Base-by-base conservation (phyloP, 2,888 invertebrate genomes). In the Torymus auratus region DNA sequence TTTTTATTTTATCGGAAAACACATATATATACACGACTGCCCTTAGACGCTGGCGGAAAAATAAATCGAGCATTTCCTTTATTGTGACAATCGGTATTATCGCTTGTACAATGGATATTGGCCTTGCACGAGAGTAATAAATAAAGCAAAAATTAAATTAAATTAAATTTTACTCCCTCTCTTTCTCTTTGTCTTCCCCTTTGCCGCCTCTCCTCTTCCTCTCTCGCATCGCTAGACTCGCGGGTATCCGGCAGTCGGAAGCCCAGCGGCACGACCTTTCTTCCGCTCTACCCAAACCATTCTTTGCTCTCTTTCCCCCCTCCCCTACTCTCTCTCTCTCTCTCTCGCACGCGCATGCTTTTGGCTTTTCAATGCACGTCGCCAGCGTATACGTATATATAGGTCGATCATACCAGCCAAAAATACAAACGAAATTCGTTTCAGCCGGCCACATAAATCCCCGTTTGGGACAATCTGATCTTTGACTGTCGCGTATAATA, bases 401-500 rank as follows among this genome's bases (percentile, higher is more conserved):
- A 28, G 28, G 2, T 28, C 28, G 28, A 28, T 28, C 28, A 28
- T 28, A 4, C 28, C 61, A 20, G 52, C 61, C 62, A 28, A 23
- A 72, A 61, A 72, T 55, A 72, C 52, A 68, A 23, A 20, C 23
- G 23, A 62, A 50, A 62, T 72, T 72, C 62, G 62, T 53, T 72
- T 61, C 52, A 20, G 14, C 53, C 53, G 14, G 15, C 12, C 62
- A 7, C 60, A 72, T 72, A 72, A 62, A 62, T 62, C 62, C 28
- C 62, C n/a, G 23, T n/a, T 55, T 14, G 52, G 62, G 72, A 72
- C 72, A 62, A 62, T 72, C 62, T 23, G 72, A 52, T 72, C 62
- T 28, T 60, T 13, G 65, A 60, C 60, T 70, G 70, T 15, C 70
- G 20, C 28, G 71, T 13, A 71, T 58, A 52, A 61, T 15, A 52